Conservation (phyloP, 1,140 invertebrate genomes). For the Anastatus disparis region DNA sequence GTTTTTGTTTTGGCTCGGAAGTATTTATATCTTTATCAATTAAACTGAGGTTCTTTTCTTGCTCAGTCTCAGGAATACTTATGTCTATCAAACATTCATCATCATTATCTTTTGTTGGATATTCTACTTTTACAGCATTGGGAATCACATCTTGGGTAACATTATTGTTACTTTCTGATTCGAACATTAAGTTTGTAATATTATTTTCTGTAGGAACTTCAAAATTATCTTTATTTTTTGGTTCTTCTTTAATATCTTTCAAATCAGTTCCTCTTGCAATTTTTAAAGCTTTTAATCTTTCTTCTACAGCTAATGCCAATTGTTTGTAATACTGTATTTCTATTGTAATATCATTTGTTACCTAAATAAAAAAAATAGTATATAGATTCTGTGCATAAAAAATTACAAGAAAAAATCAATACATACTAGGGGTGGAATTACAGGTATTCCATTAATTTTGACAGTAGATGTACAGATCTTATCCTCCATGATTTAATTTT, state of each 20-base stretch:
- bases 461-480: neutral
- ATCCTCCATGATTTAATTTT: no score
- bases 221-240: neutral
- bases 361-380: conserved; percentile 55
- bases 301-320: conserved; percentile 70
- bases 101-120: conserved; percentile 12
- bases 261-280: neutral
- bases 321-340: conserved; percentile 75
- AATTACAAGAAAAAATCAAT: conserved; percentile 38
- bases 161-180: neutral
- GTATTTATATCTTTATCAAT: neutral
- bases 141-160: conserved; percentile 2
- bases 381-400: conserved; percentile 18
- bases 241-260: conserved; percentile 7
- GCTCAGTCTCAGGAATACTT: neutral
- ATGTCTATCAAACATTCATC: conserved; percentile 26
- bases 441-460: conserved; percentile 71
- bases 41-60: neutral
- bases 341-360: conserved; percentile 70
- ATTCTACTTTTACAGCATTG: neutral
- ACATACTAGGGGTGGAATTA: conserved; percentile 73
- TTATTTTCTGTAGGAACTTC: neutral
- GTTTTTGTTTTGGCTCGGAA: conserved; percentile 16
- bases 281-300: conserved; percentile 55
- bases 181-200: neutral